These are phyloP conservation scores for Enteromius paludinosus DNA, from an alignment of 2,797 vertebrate genomes.

Conservation along the genomic window DNA sequence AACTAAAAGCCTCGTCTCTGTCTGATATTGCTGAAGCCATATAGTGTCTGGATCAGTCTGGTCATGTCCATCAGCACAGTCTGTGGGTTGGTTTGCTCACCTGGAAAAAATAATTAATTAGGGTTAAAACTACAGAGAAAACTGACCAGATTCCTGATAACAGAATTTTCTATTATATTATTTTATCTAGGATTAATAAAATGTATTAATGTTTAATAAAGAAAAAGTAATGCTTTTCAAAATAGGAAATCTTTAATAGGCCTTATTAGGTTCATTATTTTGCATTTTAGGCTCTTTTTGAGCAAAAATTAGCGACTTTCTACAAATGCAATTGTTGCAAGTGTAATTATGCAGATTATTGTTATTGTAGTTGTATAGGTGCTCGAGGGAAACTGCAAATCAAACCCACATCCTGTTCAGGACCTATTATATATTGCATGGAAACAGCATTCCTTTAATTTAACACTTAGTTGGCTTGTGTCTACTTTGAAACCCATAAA, in stretches of 20 bases:
- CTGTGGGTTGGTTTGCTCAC: constrained; percentile 72
- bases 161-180: too few relatives aligned
- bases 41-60: constrained; percentile 76
- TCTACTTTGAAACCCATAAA: neutral
- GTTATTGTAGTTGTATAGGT: neutral
- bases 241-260: neutral
- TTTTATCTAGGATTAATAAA: neutral
- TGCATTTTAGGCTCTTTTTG: too few relatives aligned
- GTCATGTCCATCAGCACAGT: constrained; percentile 79
- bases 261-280: too few relatives aligned
- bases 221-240: too few relatives aligned
- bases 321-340: too few relatives aligned
- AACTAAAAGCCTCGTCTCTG: constrained; percentile 73
- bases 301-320: neutral
- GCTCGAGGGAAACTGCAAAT: too few relatives aligned
- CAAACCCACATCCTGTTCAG: neutral
- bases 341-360: neutral
- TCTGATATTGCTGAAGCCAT: constrained; percentile 83
- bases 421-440: neutral
- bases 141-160: neutral
- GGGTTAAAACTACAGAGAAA: neutral
- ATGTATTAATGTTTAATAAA: too few relatives aligned
- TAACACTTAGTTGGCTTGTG: neutral
- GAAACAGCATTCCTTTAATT: neutral
- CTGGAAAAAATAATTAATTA: constrained; percentile 64